Base-by-base conservation (phyloP, 2,797 vertebrate genomes). In the Lerista edwardsae region DNA sequence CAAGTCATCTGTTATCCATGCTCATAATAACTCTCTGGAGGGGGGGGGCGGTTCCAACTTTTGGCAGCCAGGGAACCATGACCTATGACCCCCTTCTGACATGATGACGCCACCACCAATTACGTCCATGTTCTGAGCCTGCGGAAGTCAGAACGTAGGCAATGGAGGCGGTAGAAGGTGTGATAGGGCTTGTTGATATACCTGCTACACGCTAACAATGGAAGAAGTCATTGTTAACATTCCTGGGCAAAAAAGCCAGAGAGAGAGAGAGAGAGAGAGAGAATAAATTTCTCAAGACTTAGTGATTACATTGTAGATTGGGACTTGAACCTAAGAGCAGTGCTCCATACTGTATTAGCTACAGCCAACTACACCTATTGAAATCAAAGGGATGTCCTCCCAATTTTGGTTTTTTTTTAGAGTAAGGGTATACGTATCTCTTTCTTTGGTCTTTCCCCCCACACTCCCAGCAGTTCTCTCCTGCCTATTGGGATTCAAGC, bases 401-500 rank as follows among this genome's bases (percentile, higher is more conserved):
- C 39, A 82, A 39, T 6, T 25, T 64, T 64, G 34, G 59, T 19
- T 78, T 77, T 77, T 17, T 61, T 44, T 44, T 51, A 62, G 23
- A 23, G 11, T 75, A 59, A 27, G 31, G 15, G 15, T 55, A 62
- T 55, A 74, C 64, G 11, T 51, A 34, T 51, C n/a, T 74, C 51
- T 29, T 47, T 51, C 8, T 6, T 19, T 39, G 21, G 27, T 39
- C 34, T 75, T 83, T n/a, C 1, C 25, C 6, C 9, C 55, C 36
- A 74, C 25, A 57, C 14, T 68, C 6, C 31, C 4, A 68, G 11
- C 6, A 31, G 7, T 59, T 77, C 31, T 51, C 59, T 23, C 31
- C 67, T 68, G 36, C 59, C 44, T 41, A 9, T 59, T 81, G 34
- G 41, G 79, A 72, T 39, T 83, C 62, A 77, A 84, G n/a, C 75